Evolutionary conservation across 2,797 vertebrate species (phyloP), one percentile per base, ranked within the genome.

Genomic region (Anguilla pacifica): DNA sequence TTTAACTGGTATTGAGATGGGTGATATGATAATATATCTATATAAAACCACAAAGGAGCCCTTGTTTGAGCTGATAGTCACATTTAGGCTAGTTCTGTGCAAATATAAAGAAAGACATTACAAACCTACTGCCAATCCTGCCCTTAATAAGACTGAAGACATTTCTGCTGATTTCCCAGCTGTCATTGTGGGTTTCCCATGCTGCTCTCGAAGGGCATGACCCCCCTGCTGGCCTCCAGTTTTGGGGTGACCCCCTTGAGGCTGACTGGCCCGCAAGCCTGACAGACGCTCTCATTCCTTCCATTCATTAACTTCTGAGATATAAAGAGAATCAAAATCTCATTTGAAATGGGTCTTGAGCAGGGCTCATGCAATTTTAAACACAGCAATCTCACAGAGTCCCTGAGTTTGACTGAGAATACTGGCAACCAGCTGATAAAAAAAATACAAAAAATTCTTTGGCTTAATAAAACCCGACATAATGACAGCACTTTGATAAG

Each of bases 101-200:
- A 43, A 49, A 35, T 85, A 88, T 70, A 74, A 88, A 86, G 67
- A 86, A 88, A 59, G 57, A 59, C 57, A 59, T 59, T 11, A 10
- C 25, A n/a, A 28, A 85, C 82, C 85, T 88, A 86, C 82, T 31
- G 39, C 51, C 74, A 51, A 57, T 81, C 59, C 88, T 79, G 53
- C n/a, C 82, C 86, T 87, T 84, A 87, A 83, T 88, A 90, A 79
- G 51, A 87, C 55, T 46, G 70, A 88, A 85, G n/a, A 72, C 82
- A 87, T 88, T 88, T 17, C 88, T 17, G 39, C 85, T 77, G 28
- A 79, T 79, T 86, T 61, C 53, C 83, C 86, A 85, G 77, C 84
- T 86, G 86, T 84, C 77, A 84, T 46, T 43, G 35, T 13, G 35
- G 64, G 51, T 70, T 61, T 46, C 28, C 84, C 79, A 67, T 35